These are phyloP conservation scores for Philonicus albiceps DNA, from an alignment of 2,888 invertebrate genomes.

Conservation along the genomic window DNA sequence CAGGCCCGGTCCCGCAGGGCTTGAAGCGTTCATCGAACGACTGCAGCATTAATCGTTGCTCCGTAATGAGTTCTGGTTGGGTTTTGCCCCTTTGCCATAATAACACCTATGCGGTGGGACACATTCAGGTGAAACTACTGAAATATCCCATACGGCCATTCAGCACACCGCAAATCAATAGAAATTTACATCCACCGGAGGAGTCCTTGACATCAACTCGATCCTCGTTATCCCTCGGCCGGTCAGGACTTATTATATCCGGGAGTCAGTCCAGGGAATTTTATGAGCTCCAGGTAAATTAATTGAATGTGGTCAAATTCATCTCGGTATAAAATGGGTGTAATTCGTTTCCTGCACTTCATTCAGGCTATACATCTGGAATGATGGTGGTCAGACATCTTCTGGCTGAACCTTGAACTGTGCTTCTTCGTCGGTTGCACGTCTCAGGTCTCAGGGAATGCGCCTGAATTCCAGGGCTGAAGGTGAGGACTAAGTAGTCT, in stretches of 20 bases:
- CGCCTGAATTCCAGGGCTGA: background rate
- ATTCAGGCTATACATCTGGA: background rate
- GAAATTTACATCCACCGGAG: background rate
- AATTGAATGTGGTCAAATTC: background rate
- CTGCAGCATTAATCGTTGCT: background rate
- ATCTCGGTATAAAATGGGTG: background rate
- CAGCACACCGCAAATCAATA: constrained; percentile 4
- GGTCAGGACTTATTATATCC: background rate
- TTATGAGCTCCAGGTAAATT: background rate
- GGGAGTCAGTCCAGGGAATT: background rate
- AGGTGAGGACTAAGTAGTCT: background rate
- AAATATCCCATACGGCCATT: background rate
- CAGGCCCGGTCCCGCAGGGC: background rate
- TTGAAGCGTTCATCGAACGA: background rate
- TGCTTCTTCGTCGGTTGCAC: background rate
- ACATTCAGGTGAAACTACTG: background rate
- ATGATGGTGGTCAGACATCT: background rate
- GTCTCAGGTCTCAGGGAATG: background rate
- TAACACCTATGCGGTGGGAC: background rate
- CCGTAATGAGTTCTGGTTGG: background rate
- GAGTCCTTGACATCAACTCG: background rate
- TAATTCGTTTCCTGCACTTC: background rate
- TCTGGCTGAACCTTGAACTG: background rate
- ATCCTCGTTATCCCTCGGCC: background rate
- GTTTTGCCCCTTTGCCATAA: background rate